Conservation (phyloP, 2,888 invertebrate genomes). For the Acronicta aceris region DNA sequence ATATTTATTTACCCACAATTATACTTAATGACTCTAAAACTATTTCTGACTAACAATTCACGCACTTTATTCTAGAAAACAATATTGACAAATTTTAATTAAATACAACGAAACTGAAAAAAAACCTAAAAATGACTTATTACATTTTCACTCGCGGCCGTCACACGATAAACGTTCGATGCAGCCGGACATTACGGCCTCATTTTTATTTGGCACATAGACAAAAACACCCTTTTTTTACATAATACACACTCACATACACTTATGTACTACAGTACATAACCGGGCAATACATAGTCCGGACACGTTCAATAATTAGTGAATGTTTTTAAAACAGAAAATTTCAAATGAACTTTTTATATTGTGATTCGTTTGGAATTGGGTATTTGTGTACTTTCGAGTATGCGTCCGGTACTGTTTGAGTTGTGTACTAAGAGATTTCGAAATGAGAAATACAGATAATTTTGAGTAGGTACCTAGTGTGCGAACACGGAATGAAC, state of each 20-base stretch:
- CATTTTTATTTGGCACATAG: constrained; percentile 89
- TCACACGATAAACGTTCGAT: constrained; percentile 81
- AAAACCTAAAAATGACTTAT: constrained; percentile 61
- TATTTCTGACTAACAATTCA: too few relatives aligned
- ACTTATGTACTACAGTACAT: constrained; percentile 60
- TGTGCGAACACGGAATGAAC: too few relatives aligned
- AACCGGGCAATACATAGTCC: constrained; percentile 72
- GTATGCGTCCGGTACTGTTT: constrained; percentile 8
- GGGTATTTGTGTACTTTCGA: constrained; percentile 62
- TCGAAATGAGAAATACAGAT: constrained; percentile 38
- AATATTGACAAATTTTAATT: too few relatives aligned
- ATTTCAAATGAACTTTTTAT: constrained; percentile 86
- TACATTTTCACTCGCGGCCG: constrained; percentile 55
- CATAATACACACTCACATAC: constrained; percentile 77
- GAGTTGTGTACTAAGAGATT: constrained; percentile 30
- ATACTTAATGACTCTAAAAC: too few relatives aligned
- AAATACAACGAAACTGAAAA: constrained; percentile 31
- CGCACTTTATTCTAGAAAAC: too few relatives aligned
- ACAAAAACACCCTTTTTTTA: constrained; percentile 87
- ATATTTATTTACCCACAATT: too few relatives aligned
- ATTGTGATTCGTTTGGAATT: constrained; percentile 77
- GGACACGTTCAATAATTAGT: constrained; percentile 83
- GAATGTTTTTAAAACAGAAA: constrained; percentile 85
- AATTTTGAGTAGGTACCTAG: too few relatives aligned
- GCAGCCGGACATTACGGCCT: constrained; percentile 87